These are phyloP conservation scores for Drosophila parabipectinata DNA, from an alignment of 1,140 invertebrate genomes.

Conservation along the genomic window DNA sequence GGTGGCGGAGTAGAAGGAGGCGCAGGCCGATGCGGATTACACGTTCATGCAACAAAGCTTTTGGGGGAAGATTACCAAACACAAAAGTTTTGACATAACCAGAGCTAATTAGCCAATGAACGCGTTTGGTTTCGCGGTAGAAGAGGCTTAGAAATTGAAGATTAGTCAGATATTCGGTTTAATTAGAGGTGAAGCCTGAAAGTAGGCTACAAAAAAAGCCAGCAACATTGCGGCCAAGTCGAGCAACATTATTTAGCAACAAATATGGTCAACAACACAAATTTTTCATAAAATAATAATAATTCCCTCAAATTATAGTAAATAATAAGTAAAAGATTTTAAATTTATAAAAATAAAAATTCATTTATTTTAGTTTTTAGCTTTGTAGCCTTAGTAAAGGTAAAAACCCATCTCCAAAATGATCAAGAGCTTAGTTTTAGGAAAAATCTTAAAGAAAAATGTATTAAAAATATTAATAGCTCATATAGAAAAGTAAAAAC, in stretches of 20 bases:
- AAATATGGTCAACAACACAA: background rate
- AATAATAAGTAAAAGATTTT: background rate
- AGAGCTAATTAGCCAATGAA: conserved; percentile 43
- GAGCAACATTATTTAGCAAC: background rate
- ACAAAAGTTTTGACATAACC: conserved; percentile 45
- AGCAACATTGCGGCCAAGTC: background rate
- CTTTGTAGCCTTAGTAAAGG: background rate
- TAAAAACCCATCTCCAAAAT: background rate
- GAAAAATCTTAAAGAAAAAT: background rate
- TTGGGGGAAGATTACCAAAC: conserved; percentile 34
- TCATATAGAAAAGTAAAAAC: conserved; percentile 18
- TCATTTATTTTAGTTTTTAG: background rate
- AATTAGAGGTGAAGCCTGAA: conserved; percentile 7
- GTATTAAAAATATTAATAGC: conserved; percentile 3
- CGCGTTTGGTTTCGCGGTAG: conserved; percentile 8
- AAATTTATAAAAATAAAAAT: too few relatives aligned
- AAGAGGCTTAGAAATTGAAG: conserved; percentile 19
- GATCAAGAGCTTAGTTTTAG: conserved; percentile 8
- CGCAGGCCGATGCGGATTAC: conserved; percentile 13
- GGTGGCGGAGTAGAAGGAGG: background rate
- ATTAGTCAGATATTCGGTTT: conserved; percentile 2
- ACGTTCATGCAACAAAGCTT: conserved; percentile 27
- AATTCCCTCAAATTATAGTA: background rate
- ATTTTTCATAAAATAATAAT: background rate
- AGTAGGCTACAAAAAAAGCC: conserved; percentile 19